These are phyloP conservation scores for Holothuria leucospilota DNA, from an alignment of 53 echinoderm and acorn worm genomes.

Conservation along the genomic window DNA sequence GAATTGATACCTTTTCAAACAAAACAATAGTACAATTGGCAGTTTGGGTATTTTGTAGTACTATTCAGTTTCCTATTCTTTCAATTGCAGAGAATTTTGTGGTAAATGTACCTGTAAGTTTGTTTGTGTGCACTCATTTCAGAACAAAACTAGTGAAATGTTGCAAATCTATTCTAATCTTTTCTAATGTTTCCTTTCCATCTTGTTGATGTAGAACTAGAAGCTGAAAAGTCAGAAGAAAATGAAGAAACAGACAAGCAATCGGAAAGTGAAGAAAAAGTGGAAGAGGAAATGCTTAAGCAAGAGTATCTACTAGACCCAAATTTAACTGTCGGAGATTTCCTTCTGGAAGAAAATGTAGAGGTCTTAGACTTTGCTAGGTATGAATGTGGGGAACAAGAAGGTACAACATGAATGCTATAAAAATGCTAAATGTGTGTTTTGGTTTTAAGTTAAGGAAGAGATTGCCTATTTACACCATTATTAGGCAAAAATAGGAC, in stretches of 20 bases:
- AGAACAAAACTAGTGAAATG: no score
- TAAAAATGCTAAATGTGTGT: not conserved
- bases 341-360: slow-evolving; percentile 76
- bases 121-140: no score
- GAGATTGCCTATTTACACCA: no score
- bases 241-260: not conserved
- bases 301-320: slow-evolving; percentile 95
- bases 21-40: no score
- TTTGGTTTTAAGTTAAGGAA: not conserved
- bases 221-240: slow-evolving; percentile 24
- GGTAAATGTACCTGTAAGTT: no score
- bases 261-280: slow-evolving; percentile 27
- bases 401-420: not conserved
- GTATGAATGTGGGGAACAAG: slow-evolving; percentile 85
- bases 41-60: no score
- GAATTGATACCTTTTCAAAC: no score
- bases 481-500: no score
- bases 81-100: no score
- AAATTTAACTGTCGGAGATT: slow-evolving; percentile 83
- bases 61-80: no score
- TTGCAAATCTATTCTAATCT: no score
- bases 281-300: slow-evolving; percentile 83
- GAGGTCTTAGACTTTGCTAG: slow-evolving; percentile 92
- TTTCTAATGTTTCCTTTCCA: not conserved
- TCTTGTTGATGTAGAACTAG: slow-evolving; percentile 34